Base-by-base conservation (phyloP, 53 echinoderm and acorn worm species). In the Paelopatides confundens region DNA sequence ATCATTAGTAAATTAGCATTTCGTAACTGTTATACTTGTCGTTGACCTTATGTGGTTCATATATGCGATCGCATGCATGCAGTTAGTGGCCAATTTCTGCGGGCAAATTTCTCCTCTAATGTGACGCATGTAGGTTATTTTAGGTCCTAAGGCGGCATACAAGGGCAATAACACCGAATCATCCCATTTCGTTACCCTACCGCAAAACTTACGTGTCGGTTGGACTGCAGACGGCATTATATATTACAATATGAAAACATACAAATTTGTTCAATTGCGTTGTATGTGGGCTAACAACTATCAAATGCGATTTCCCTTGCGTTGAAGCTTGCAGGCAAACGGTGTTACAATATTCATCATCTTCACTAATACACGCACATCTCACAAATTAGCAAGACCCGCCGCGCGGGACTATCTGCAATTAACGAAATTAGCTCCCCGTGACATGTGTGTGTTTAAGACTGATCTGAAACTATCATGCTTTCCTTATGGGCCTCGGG, bases 261-360 rank as follows among this genome's bases (percentile, higher is more conserved):
- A 74, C 40, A 39, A 26, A 74, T 27, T 74, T 74, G 74, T 28
- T 74, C 74, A 29, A 46, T 46, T 12, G 39, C 74, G 74, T 40
- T 39, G 74, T 74, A 74, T 74, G 74, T 74, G 74, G 74, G 74
- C 74, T 74, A 74, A 74, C 36, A 74, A 46, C 74, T 39, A 74
- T 74, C 74, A 74, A 74, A 74, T 40, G 40, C 74, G 46, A 74
- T 74, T 74, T 74, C 74, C 46, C 74, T 74, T 39, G 58, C 58
- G 58, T 23, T 58, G 58, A 58, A 58, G 58, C 58, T 58, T 58
- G n/a, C 58, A 58, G 58, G 58, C 58, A 58, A 58, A 58, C 58
- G 58, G 58, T 58, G 58, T 58, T 58, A 58, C 74, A 46, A 21
- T 46, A 74, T n/a, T 39, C 39, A 74, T 74, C 74, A 74, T 40